Base-by-base conservation (phyloP, 2,888 invertebrate genomes). In the Scaptomyza caliginosa region DNA sequence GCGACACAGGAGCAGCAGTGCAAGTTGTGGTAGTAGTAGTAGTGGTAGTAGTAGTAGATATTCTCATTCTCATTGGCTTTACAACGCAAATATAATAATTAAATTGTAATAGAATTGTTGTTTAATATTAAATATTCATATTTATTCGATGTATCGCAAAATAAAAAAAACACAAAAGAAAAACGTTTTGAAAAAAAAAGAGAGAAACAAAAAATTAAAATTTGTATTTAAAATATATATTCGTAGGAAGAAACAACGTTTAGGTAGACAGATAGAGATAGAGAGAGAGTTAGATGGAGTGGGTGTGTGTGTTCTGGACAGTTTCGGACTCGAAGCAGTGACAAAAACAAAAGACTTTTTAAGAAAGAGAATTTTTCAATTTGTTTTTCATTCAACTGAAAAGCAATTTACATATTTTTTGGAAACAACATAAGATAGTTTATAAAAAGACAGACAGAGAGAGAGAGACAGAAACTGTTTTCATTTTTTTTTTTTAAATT, bases 1-100 rank as follows among this genome's bases (percentile, higher is more conserved):
- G 76, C 89, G 84, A 74, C 8, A 32, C 88, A 86, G 83, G 80
- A 89, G 88, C 86, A 90, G 89, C 90, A 90, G 90, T 86, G 86
- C 88, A 87, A 81, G 78, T 77, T 74, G 80, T 88, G 65, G 88
- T 82, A 73, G 76, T 87, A 68, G 82, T 75, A 69, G 83, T 80
- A 68, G 82, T 79, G 62, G 86, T 88, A 84, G 88, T 89, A 79
- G 89, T 90, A 90, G 90, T 88, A 89, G 90, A 89, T 89, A 89
- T 88, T 90, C 90, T 90, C 90, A 90, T 86, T 89, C 90, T 89
- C 89, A 89, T 89, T 88, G 89, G 89, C 89, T 89, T 88, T 88
- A 88, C 88, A 88, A 85, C 84, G 89, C 89, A 90, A 90, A 90
- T 90, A 82, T 88, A 84, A 77, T 86, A 85, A 85, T 89, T 80